Conservation (phyloP, 2,113 vertebrate species). For the Arizona elegans region DNA sequence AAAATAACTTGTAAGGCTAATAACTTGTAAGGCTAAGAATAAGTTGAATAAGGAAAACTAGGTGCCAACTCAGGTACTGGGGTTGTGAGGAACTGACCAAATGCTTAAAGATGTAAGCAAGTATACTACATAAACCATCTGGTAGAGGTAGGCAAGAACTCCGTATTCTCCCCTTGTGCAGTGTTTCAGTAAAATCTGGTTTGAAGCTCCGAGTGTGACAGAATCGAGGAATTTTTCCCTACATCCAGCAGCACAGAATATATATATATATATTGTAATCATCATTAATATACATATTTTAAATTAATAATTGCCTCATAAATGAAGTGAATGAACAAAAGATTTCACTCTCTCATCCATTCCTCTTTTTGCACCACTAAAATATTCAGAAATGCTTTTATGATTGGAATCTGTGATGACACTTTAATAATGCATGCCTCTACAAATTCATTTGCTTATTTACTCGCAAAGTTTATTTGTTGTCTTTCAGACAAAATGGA, state of each 20-base stretch:
- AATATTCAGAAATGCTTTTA: background rate
- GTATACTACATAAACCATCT: background rate
- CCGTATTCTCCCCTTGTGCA: background rate
- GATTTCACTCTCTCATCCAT: background rate
- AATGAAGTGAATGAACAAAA: background rate
- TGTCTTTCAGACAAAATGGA: background rate
- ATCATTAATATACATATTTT: conserved; percentile 21
- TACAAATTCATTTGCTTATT: background rate
- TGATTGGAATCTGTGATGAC: conserved; percentile 12
- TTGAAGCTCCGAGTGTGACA: background rate
- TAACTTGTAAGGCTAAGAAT: background rate
- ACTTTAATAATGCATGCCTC: background rate
- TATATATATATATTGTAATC: background rate
- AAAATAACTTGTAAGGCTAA: background rate
- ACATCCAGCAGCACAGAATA: background rate
- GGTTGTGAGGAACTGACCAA: background rate
- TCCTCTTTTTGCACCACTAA: background rate
- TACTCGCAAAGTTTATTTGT: background rate
- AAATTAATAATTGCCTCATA: conserved; percentile 29
- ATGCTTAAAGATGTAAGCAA: background rate
- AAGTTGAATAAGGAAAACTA: background rate
- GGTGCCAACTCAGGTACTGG: background rate
- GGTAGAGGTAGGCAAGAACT: background rate
- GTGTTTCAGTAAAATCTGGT: background rate
- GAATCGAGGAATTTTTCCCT: background rate